Evolutionary conservation across 2,888 invertebrate genomes (phyloP), one percentile per base, ranked within the genome.

Genomic region (Digitonthophagus gazella): DNA sequence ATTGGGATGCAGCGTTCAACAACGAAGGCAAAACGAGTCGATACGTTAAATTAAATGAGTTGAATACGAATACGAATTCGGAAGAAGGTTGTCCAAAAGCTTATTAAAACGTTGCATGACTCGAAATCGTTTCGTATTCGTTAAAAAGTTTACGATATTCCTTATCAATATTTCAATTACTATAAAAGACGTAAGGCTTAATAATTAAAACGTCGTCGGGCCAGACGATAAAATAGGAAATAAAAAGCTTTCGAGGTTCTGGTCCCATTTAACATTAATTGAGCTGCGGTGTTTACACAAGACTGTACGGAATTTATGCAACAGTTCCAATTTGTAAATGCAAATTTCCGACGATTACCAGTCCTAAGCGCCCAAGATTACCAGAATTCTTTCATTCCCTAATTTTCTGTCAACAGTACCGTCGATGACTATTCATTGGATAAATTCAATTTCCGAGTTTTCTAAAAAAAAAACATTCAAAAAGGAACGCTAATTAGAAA

Each of bases 311-410:
- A 65, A 28, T 65, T 65, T 55, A 55, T 55, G 65, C 65, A 55
- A 16, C 65, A 65, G 54, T 16, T 65, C 55, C 65, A 65, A 65
- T 65, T 65, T 65, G 65, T 65, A 65, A 65, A 65, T 65, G 65
- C 65, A 65, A 65, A 65, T 65, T 65, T 54, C 15, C 61, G 18
- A 18, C 15, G 16, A 20, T n/a, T n/a, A 16, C 61, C 11, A 15
- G 57, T 61, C 61, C 18, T 19, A 44, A 44, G 28, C 28, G 28
- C 11, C 2, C 61, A 61, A 61, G 20, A 19, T 61, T 19, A 18
- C 19, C 18, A n/a, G 61, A 16, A 18, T 61, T 61, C 61, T 61
- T 61, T 61, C 61, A 61, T 61, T 61, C 61, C 18, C 61, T 61
- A 61, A 61, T 61, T 61, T 61, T 61, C 61, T 61, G 61, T 61